phyloP scores from a whole-genome alignment of 1,140 invertebrate genomes.

The Helicoverpa zea region DNA sequence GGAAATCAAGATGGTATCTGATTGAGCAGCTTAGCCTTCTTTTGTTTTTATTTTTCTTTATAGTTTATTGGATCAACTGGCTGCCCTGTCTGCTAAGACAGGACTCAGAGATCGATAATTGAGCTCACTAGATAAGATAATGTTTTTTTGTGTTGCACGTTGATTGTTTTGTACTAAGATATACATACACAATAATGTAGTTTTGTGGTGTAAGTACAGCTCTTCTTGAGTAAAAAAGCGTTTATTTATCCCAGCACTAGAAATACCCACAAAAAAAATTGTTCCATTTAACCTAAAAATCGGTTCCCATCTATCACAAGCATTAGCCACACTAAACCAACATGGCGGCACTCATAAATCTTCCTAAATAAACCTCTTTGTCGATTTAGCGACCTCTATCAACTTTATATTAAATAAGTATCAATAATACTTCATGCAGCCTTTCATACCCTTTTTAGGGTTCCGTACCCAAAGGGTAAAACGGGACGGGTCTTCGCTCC shows the following conservation, averaged over 20 bases:
- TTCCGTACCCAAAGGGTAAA: too few species aligned
- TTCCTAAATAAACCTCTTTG: slow-evolving; percentile 18
- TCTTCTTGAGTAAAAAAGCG: too few species aligned
- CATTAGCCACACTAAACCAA: neutral
- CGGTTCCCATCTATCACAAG: neutral
- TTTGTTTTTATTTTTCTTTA: neutral
- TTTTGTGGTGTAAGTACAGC: too few species aligned
- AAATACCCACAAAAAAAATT: neutral
- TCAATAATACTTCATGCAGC: slow-evolving; percentile 8
- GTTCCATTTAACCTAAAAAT: neutral
- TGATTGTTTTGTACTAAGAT: too few species aligned
- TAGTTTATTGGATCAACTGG: too few species aligned
- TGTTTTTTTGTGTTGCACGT: too few species aligned
- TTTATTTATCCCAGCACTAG: too few species aligned
- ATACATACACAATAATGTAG: too few species aligned
- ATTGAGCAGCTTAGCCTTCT: neutral
- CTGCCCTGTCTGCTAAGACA: too few species aligned
- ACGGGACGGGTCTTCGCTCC: too few species aligned
- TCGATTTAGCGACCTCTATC: neutral
- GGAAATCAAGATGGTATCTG: neutral
- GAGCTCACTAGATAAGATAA: too few species aligned
- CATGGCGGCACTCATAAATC: neutral
- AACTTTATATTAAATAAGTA: slow-evolving; percentile 8
- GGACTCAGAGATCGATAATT: too few species aligned
- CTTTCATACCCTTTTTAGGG: slow-evolving; percentile 2